These are phyloP conservation scores for Crotophaga sulcirostris DNA, from an alignment of 2,113 vertebrate genomes.

Conservation along the genomic window DNA sequence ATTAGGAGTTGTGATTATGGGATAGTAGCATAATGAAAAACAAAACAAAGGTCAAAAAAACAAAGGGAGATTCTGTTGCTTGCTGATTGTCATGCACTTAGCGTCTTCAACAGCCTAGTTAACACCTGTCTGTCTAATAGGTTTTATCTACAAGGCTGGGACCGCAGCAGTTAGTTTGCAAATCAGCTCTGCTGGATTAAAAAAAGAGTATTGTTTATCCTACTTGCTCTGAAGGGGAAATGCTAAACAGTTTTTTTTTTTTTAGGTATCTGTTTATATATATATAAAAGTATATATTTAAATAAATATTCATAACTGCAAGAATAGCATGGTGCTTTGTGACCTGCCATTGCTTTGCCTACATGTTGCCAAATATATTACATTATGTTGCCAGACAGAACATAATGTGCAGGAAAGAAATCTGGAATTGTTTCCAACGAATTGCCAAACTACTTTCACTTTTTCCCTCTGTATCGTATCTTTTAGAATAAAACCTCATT, in stretches of 20 bases:
- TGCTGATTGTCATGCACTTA: background rate
- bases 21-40: background rate
- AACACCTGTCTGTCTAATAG: background rate
- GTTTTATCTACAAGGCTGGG: background rate
- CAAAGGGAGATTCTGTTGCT: background rate
- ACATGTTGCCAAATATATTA: background rate
- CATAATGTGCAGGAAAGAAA: background rate
- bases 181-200: background rate
- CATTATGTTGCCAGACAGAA: background rate
- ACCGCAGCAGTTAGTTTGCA: background rate
- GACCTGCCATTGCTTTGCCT: background rate
- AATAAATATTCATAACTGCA: background rate
- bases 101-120: background rate
- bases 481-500: background rate
- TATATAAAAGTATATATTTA: background rate
- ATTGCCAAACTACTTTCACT: background rate
- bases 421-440: background rate
- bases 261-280: background rate
- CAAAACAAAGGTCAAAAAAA: background rate
- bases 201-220: background rate
- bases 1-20: background rate
- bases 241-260: background rate
- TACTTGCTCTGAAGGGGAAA: background rate
- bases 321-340: background rate
- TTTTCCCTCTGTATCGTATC: rapidly evolving